These are phyloP conservation scores for Drosophila ironensis DNA, from an alignment of 1,140 invertebrate species.

Conservation along the genomic window DNA sequence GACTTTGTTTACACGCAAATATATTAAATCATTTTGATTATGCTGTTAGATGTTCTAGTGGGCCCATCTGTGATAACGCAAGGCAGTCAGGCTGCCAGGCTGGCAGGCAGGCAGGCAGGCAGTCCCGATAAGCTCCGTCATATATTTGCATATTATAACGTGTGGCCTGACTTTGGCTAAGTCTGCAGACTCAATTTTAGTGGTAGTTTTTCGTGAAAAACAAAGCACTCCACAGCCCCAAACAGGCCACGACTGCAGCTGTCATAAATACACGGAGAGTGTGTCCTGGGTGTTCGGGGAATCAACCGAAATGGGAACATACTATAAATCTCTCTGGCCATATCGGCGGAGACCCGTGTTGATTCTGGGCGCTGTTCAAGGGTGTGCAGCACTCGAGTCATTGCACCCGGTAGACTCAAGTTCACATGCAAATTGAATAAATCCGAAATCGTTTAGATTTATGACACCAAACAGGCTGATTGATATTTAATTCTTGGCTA, in stretches of 20 bases:
- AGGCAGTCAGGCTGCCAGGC: too few relatives aligned
- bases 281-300: neutral
- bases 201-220: constrained; percentile 40
- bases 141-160: constrained; percentile 68
- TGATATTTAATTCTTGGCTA: constrained; percentile 49
- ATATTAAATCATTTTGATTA: constrained; percentile 73
- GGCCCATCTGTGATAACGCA: constrained; percentile 45
- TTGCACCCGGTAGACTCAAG: constrained; percentile 61
- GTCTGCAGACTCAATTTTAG: constrained; percentile 33
- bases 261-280: constrained; percentile 40
- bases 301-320: constrained; percentile 10
- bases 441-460: constrained; percentile 68
- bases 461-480: constrained; percentile 55
- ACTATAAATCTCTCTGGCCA: constrained; percentile 22
- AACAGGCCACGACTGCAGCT: constrained; percentile 41
- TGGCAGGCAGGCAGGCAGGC: too few relatives aligned
- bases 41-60: constrained; percentile 65
- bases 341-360: constrained; percentile 18
- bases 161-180: constrained; percentile 44
- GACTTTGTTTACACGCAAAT: constrained; percentile 54
- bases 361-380: constrained; percentile 33
- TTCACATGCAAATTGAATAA: constrained; percentile 74
- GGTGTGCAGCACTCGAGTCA: constrained; percentile 53
- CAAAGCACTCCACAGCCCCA: constrained; percentile 52
- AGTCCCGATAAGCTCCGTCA: constrained; percentile 56